These are phyloP conservation scores for Trogon melanurus DNA, from an alignment of 2,113 vertebrate species.

Conservation along the genomic window DNA sequence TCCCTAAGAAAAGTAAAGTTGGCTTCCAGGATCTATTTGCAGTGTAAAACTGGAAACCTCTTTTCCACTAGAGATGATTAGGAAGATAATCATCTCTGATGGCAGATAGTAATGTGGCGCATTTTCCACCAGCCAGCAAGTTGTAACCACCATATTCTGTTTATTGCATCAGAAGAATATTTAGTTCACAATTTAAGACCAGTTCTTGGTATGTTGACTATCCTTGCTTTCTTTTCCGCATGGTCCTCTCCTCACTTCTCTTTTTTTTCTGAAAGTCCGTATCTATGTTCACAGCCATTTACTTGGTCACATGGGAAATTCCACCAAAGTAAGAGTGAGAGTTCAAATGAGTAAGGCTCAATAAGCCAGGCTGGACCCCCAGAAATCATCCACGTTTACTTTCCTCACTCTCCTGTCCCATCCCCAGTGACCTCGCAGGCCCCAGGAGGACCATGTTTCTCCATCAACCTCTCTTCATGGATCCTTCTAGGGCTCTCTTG, in stretches of 20 bases:
- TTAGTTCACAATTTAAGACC: not conserved
- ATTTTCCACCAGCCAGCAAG: not conserved
- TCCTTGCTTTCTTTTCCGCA: not conserved
- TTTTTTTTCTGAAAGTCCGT: not conserved
- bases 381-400: not conserved
- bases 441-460: not conserved
- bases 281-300: not conserved
- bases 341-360: not conserved
- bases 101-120: not conserved
- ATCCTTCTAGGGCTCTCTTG: not conserved
- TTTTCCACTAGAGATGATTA: not conserved
- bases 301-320: not conserved
- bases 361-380: not conserved
- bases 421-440: not conserved
- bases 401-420: not conserved
- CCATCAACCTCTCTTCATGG: not conserved
- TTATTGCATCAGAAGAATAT: not conserved
- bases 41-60: not conserved
- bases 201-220: not conserved
- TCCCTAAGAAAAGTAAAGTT: not conserved
- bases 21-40: not conserved
- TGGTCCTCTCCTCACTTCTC: not conserved
- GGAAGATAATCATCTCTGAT: not conserved
- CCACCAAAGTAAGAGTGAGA: not conserved
- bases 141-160: accelerated